A percentile compares a stretch with the other conserved stretches of the same genome.
Conservation (phyloP, 1,140 invertebrate species). For the Hyles euphorbiae region DNA sequence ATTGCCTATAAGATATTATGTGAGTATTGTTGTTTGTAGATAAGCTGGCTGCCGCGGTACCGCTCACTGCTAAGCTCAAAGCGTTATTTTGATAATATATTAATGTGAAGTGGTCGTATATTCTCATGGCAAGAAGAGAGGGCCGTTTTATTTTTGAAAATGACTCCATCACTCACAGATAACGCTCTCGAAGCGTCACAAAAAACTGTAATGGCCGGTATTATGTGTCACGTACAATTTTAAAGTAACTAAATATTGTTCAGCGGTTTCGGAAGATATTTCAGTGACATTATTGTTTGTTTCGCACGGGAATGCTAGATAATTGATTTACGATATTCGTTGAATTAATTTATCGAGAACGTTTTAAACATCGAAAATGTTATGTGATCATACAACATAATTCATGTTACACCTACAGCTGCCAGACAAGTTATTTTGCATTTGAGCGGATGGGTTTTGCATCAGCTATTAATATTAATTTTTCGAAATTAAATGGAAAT, state of each 20-base stretch:
- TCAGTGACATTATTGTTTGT: constrained; percentile 43
- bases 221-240: constrained; percentile 57
- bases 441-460: constrained; percentile 1
- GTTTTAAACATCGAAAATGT: constrained; percentile 5
- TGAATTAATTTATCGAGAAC: constrained; percentile 11
- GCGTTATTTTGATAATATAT: constrained; percentile 70
- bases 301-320: constrained; percentile 22
- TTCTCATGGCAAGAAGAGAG: constrained; percentile 50
- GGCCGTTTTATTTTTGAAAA: constrained; percentile 72
- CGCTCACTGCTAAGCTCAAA: constrained; percentile 32
- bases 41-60: constrained; percentile 37
- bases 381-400: constrained; percentile 12
- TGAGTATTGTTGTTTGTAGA: constrained; percentile 46
- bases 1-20: constrained; percentile 64
- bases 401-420: neutral
- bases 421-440: neutral
- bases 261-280: constrained; percentile 43
- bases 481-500: constrained; percentile 3
- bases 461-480: constrained; percentile 6
- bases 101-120: constrained; percentile 61
- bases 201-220: constrained; percentile 53
- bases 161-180: constrained; percentile 70
- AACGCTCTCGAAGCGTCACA: constrained; percentile 52
- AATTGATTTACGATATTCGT: constrained; percentile 23
- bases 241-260: constrained; percentile 64